Evolutionary conservation across 30 jellyfish, hydroid and myxozoan genomes (phyloP), one percentile per base, ranked within the genome.

Genomic region (Hydra vulgaris): DNA sequence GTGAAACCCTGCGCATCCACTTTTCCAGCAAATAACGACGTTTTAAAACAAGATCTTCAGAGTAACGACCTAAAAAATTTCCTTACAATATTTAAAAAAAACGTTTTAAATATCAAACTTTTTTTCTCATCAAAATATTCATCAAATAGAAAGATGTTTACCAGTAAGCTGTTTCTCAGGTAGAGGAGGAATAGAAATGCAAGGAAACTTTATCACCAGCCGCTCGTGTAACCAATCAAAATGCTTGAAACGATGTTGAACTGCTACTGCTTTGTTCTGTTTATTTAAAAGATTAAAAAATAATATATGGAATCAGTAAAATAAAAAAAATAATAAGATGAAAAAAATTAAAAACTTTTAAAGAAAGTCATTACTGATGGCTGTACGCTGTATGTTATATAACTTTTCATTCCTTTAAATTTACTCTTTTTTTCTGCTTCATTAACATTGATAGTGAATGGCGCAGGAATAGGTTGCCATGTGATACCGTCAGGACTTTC

Each of bases 291-390:
- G n/a, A n/a, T n/a, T n/a, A n/a, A n/a, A 71, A 71, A 71, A 71
- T 15, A 21, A 17, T 71, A 16, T 71, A 21, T 54, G 17, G 22
- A 17, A 54, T 15, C 15, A 22, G 22, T 15, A 17, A 15, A 15
- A 21, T 71, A 15, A 15, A 15, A 15, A 27, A 21, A 22, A 3
- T 7, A n/a, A 7, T 7, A n/a, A 22, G 26, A 73, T 25, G 18
- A 21, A 56, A 15, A 16, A 17, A n/a, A 16, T 16, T 21, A 15
- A 71, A 71, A 71, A 40, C 21, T 15, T 22, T 16, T 15, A n/a
- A n/a, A n/a, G n/a, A n/a, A n/a, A n/a, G n/a, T n/a, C n/a, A n/a
- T 78, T 77, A 92, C 98, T 81, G 98, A 78, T 54, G 98, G 98
- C 19, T 83, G 77, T 17, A 92, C 25, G 40, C 76, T 83, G 78